Conservation (phyloP, 2,797 vertebrate genomes). For the Melanogrammus aeglefinus region DNA sequence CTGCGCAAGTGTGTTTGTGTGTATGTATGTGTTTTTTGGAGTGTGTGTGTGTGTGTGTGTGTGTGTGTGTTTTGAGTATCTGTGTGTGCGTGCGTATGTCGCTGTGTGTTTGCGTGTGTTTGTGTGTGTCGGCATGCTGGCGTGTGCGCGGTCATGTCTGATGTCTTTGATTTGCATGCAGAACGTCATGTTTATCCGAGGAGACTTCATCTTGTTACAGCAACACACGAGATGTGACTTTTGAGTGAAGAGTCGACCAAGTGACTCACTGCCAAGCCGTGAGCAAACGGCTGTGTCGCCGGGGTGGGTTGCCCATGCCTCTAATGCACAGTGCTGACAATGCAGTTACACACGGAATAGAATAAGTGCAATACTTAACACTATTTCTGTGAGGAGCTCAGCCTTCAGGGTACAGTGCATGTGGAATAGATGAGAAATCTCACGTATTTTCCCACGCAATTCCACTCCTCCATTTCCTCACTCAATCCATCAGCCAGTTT, state of each 20-base stretch:
- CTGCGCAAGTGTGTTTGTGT: no score
- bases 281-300: constrained; percentile 37
- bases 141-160: not conserved
- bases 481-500: no score
- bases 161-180: constrained; percentile 24
- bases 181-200: not conserved
- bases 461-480: constrained; percentile 4
- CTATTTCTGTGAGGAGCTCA: constrained; percentile 42
- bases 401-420: constrained; percentile 50
- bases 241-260: constrained; percentile 47
- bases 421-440: constrained; percentile 41
- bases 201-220: constrained; percentile 31
- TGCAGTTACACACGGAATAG: constrained; percentile 49
- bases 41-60: no score
- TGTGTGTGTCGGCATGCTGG: no score
- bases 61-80: no score
- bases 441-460: constrained; percentile 34
- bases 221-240: constrained; percentile 34
- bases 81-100: no score
- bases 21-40: no score
- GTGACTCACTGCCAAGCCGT: constrained; percentile 52
- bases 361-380: constrained; percentile 54
- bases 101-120: no score
- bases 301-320: constrained; percentile 40
- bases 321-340: constrained; percentile 46